Evolutionary conservation across 2,888 invertebrate species (phyloP), one percentile per base, ranked within the genome.

Genomic region (Argyresthia albistria): DNA sequence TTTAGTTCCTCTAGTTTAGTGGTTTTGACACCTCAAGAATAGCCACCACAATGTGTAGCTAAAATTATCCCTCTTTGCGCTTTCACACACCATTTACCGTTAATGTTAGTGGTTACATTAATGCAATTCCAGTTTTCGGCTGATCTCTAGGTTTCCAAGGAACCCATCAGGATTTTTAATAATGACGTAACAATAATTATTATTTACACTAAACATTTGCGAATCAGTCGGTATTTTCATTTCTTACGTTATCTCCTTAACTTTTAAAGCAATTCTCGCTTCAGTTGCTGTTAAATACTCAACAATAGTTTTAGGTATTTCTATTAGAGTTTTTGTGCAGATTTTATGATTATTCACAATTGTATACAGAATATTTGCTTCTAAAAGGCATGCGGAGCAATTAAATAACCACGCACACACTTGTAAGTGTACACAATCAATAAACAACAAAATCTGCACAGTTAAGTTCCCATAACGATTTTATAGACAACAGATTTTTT

Each of bases 171-270:
- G 68, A 71, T 76, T 76, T 62, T 36, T 35, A n/a, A 57, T 61
- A n/a, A 70, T 66, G 74, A 69, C 69, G 67, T 76, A 69, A 73
- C 69, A 64, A 59, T 73, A 62, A 60, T 65, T 74, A 86, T 65
- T 74, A 86, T 87, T 76, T 87, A 87, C 86, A 71, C 75, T 80
- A 80, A 74, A 82, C 82, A 82, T 79, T 80, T 77, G 78, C 71
- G 76, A 71, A 73, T 84, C 86, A 83, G 86, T 86, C 86, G 73
- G 67, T 76, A 76, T 68, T 76, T 76, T 68, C 63, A 49, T 61
- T 57, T 60, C 63, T 67, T 66, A 67, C 63, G 63, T 62, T 67
- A 62, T 59, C 54, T 49, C 56, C 58, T 58, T 60, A 57, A 46
- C 46, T 25, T 46, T 46, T n/a, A 39, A 11, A 39, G 39, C 39